Conservation (phyloP, 2,888 invertebrate species). For the Diploptera punctata region DNA sequence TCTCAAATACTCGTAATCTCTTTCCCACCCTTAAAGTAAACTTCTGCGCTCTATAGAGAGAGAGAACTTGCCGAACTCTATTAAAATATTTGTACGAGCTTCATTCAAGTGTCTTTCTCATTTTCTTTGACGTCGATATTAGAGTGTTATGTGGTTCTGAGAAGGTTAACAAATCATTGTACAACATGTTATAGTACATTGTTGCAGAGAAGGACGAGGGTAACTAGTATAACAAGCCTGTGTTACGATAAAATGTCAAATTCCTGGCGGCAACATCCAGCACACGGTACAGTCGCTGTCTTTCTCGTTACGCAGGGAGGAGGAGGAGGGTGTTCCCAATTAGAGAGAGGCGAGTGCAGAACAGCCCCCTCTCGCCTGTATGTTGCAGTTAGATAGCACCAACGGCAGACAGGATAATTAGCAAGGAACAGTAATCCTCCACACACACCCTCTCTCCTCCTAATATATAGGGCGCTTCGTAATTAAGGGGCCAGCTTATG, state of each 20-base stretch:
- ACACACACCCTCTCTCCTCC: slow-evolving; percentile 12
- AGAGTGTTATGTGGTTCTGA: too few relatives aligned
- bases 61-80: too few relatives aligned
- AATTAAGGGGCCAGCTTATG: slow-evolving; percentile 36
- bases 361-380: not conserved
- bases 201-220: too few relatives aligned
- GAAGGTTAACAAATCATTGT: too few relatives aligned
- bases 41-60: too few relatives aligned
- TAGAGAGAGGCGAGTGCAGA: slow-evolving; percentile 24
- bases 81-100: too few relatives aligned
- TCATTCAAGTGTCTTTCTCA: too few relatives aligned
- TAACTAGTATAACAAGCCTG: not conserved
- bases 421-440: slow-evolving; percentile 38
- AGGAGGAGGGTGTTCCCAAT: slow-evolving; percentile 27
- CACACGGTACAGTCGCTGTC: not conserved
- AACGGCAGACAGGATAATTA: slow-evolving; percentile 38
- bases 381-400: slow-evolving; percentile 24
- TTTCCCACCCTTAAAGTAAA: too few relatives aligned
- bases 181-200: too few relatives aligned
- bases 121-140: too few relatives aligned
- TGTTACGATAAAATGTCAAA: slow-evolving; percentile 24
- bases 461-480: slow-evolving; percentile 34
- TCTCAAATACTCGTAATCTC: too few relatives aligned
- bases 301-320: slow-evolving; percentile 6
- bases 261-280: slow-evolving; percentile 21